Base-by-base conservation (phyloP, 2,797 vertebrate species). In the Fundulus diaphanus region DNA sequence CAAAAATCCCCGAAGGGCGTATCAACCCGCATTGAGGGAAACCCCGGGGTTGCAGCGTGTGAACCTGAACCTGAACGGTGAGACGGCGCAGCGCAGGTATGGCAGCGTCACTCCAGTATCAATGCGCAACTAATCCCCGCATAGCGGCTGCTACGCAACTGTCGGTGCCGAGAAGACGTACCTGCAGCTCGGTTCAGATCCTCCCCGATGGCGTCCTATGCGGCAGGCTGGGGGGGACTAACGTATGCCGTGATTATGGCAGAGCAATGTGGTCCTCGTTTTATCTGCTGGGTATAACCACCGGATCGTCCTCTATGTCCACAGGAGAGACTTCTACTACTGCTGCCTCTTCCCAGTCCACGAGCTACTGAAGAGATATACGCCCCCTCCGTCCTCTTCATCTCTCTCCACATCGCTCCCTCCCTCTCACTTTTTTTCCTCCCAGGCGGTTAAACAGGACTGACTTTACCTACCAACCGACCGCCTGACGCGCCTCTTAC, bases 361-460 rank as follows among this genome's bases (percentile, higher is more conserved):
- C 9, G 86, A 87, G 85, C 78, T 57, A 72, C 65, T 83, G 31
- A 72, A 74, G 54, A 82, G 83, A 90, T 56, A 79, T 54, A 88
- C 90, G 90, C 90, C 91, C 91, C 91, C 88, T 90, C 85, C 73
- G 68, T 72, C 74, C 66, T 82, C 88, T 89, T 87, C 85, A 86
- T 92, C 88, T 79, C 85, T 68, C 80, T 65, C 76, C 80, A 57
- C 84, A 74, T 73, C 76, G 13, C 87, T 84, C 85, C 78, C 90
- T 88, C 89, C 75, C 85, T 85, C 79, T 63, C 61, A 5, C 54
- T 54, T 56, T 70, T 78, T 49, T 83, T 0, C 22, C 79, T 81
- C 82, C 73, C 88, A 76, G 81, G 88, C 84, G 74, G 90, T 90
- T 88, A 79, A 89, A 81, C 87, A 83, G 81, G 79, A 85, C 72